These are phyloP conservation scores for Heteromyza rotundicornis DNA, from an alignment of 2,888 invertebrate species.

Conservation along the genomic window DNA sequence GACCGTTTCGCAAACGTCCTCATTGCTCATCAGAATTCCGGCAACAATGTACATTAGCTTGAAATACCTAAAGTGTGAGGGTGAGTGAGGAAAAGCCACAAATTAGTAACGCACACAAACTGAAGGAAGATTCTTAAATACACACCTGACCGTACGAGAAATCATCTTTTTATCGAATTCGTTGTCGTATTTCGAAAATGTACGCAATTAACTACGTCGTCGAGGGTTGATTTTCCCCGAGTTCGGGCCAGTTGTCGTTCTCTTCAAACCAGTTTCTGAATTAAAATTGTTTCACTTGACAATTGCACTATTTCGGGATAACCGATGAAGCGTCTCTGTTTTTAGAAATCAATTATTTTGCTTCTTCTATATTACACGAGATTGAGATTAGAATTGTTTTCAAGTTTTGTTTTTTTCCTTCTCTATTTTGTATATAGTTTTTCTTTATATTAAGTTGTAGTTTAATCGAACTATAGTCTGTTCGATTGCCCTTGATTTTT, in stretches of 20 bases:
- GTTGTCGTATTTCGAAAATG: too few relatives aligned
- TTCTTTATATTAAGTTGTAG: too few relatives aligned
- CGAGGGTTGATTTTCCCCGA: too few relatives aligned
- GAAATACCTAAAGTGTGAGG: conserved; percentile 48
- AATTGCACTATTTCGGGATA: neutral
- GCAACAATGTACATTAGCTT: conserved; percentile 60
- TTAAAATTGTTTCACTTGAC: neutral
- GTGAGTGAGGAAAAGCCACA: too few relatives aligned
- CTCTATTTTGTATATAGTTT: too few relatives aligned
- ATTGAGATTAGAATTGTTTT: neutral
- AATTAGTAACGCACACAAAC: too few relatives aligned
- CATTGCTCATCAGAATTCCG: conserved; percentile 57
- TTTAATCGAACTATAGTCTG: neutral
- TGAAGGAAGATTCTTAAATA: too few relatives aligned
- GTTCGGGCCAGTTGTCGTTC: too few relatives aligned
- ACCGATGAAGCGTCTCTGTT: neutral
- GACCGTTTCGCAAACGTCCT: conserved; percentile 56
- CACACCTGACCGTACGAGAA: conserved; percentile 53
- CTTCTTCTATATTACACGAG: neutral
- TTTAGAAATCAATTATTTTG: neutral
- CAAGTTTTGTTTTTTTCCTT: too few relatives aligned
- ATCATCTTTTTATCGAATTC: conserved; percentile 50
- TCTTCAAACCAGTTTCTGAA: too few relatives aligned
- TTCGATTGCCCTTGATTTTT: neutral
- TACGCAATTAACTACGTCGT: too few relatives aligned